phyloP scores from a whole-genome alignment of 1,140 invertebrate species.

The Hyposmocoma kahamanoa region DNA sequence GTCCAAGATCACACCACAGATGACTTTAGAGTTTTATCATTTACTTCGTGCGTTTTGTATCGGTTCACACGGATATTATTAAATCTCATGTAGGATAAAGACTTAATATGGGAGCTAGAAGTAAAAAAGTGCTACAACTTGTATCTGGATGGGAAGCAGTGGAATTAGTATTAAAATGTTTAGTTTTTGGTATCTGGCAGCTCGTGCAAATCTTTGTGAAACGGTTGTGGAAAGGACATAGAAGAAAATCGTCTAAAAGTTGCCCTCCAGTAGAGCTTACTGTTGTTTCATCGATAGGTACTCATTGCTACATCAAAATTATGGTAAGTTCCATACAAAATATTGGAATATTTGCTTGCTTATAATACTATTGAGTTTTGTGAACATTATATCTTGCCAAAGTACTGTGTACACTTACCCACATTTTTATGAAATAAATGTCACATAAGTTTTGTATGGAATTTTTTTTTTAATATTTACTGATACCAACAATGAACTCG shows the following conservation, averaged over 20 bases:
- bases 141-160: conserved; percentile 53
- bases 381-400: no score
- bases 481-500: no score
- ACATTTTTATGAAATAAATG: no score
- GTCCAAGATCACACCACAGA: conserved; percentile 13
- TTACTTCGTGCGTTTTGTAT: conserved; percentile 4
- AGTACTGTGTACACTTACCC: no score
- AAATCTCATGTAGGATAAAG: not conserved
- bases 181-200: conserved; percentile 54
- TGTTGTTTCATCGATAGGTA: conserved; percentile 53
- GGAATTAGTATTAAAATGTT: conserved; percentile 41
- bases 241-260: conserved; percentile 39
- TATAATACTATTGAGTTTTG: no score
- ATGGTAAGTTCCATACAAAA: conserved; percentile 39
- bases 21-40: conserved; percentile 26
- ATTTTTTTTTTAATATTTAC: no score
- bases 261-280: conserved; percentile 48
- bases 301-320: conserved; percentile 62
- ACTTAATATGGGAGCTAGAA: conserved; percentile 39
- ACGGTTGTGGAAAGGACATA: conserved; percentile 57
- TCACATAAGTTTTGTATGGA: no score
- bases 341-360: no score
- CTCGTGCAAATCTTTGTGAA: conserved; percentile 41
- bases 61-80: conserved; percentile 9
- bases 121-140: conserved; percentile 37